Conservation (phyloP, 2,888 invertebrate genomes). For the Megalurothrips usitatus region DNA sequence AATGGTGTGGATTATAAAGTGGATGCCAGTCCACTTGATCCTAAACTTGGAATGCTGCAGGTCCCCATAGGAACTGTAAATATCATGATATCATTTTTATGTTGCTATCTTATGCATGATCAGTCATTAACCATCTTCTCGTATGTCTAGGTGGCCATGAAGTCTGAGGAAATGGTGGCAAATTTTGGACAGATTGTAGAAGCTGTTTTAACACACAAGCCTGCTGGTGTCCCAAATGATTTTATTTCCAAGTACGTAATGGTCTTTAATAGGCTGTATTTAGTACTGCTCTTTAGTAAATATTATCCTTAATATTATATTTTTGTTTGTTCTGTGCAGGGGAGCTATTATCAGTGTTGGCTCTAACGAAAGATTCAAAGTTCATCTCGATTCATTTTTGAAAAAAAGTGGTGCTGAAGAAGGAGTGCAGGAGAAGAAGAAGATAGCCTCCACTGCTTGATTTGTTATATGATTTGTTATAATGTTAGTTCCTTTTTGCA, state of each 20-base stretch:
- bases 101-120: slow-evolving; percentile 3
- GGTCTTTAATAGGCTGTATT: neutral
- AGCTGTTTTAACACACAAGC: neutral
- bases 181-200: neutral
- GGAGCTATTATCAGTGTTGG: neutral
- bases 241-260: neutral
- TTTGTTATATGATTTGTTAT: no score
- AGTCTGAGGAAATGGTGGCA: neutral
- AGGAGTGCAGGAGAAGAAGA: slow-evolving; percentile 36
- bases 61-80: slow-evolving; percentile 66
- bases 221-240: neutral
- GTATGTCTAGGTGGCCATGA: neutral
- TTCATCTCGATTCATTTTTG: neutral
- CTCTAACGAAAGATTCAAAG: neutral
- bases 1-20: slow-evolving; percentile 66
- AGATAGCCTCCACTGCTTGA: no score
- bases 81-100: slow-evolving; percentile 34
- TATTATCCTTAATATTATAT: neutral
- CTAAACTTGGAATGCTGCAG: slow-evolving; percentile 59
- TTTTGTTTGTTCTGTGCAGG: neutral
- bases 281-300: neutral
- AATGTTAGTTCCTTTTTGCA: no score
- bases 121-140: neutral
- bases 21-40: slow-evolving; percentile 63
- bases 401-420: slow-evolving; percentile 38